Evolutionary conservation across 2,113 vertebrate species (phyloP).

Genomic region (Chionomys nivalis): DNA sequence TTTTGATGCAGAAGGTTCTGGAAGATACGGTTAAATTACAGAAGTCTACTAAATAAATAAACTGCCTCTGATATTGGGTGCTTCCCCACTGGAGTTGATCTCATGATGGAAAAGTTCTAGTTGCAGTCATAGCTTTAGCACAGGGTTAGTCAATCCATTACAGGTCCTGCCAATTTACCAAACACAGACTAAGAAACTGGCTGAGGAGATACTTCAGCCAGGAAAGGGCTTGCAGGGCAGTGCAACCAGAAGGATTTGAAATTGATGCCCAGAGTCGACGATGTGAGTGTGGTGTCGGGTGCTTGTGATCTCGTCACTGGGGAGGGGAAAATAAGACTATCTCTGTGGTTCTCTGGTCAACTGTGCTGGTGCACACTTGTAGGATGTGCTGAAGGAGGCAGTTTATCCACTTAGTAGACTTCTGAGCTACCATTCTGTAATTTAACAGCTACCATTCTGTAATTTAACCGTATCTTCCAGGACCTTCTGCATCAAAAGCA

Average conservation of each 20-base stretch:
- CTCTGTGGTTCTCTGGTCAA: background rate
- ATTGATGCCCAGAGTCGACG: background rate
- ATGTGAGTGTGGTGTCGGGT: background rate
- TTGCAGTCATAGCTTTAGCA: background rate
- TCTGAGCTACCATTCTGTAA: too few species aligned
- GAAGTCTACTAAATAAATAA: background rate
- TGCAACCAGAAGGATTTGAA: background rate
- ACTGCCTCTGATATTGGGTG: background rate
- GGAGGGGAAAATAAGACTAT: background rate
- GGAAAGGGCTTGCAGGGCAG: background rate
- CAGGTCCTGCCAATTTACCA: background rate
- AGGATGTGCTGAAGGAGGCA: background rate
- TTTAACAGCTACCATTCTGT: too few species aligned
- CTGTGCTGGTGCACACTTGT: background rate
- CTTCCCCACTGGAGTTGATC: background rate
- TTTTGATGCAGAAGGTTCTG: background rate
- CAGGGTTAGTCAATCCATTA: background rate
- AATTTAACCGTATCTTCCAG: too few species aligned
- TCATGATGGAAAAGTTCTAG: background rate
- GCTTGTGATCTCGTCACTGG: background rate
- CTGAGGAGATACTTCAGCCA: too few species aligned
- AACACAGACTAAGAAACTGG: background rate
- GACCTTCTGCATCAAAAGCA: too few species aligned
- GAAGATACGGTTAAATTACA: constrained; percentile 31
- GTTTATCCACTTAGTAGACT: too few species aligned